Base-by-base conservation (phyloP, 2,888 invertebrate species). In the Catocala nupta region DNA sequence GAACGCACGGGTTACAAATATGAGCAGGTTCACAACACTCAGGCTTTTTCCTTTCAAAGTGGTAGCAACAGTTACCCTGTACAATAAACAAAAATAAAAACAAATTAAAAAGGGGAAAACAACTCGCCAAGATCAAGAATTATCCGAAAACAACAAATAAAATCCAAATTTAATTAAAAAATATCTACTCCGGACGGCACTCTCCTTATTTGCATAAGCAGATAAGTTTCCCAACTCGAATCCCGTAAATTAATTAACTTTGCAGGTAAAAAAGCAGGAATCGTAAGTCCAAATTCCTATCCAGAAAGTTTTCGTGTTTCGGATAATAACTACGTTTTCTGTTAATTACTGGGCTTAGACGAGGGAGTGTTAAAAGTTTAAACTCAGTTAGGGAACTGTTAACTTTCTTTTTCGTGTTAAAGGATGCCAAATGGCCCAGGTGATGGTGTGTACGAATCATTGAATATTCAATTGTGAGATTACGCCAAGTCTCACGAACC, bases 211-310 rank as follows among this genome's bases (percentile, higher is more conserved):
- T 91, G 84, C 89, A 89, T 90, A 91, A 90, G 85, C 82, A 87
- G 85, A 87, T 83, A 87, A 90, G 81, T 88, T 89, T 80, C 74
- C 76, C 52, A 80, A 86, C 83, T 88, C 73, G 75, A 84, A 85
- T 83, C 81, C 76, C 84, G 85, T 87, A 88, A 91, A 91, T 90
- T 88, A 91, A 91, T 90, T 89, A 87, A 89, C 88, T 90, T 89
- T 78, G 73, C 82, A 88, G 88, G 87, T 87, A 89, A 90, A 91
- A 89, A 90, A 86, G 74, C 75, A 78, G 61, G 77, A 85, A 89
- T 87, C 80, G 77, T 76, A 80, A 85, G 82, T 78, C 80, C 75
- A 81, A 88, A 87, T 85, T 87, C 84, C 76, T 76, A 81, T 84
- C 81, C 81, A 74, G 73, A 84, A 90, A 90, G 84, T 88, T 89